These are phyloP conservation scores for Donacobius atricapilla DNA, from an alignment of 2,113 vertebrate genomes.

Conservation along the genomic window DNA sequence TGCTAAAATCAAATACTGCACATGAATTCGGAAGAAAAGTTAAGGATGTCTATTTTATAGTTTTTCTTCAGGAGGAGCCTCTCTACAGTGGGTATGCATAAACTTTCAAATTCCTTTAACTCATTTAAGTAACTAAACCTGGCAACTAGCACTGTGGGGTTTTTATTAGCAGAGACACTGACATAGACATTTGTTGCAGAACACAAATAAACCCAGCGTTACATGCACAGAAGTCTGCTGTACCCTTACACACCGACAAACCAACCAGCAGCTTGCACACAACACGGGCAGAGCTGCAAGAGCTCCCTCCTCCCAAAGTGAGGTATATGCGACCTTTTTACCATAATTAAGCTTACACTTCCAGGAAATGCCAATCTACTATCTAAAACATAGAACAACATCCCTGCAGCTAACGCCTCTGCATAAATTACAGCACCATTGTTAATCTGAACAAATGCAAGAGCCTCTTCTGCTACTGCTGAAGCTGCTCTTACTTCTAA, in stretches of 20 bases:
- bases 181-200: not conserved
- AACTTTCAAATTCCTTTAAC: not conserved
- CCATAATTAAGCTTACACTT: not conserved
- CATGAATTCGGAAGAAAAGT: not conserved
- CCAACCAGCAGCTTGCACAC: rapidly evolving
- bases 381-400: not conserved
- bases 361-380: not conserved
- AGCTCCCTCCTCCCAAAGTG: not conserved
- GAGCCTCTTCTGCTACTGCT: not conserved
- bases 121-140: not conserved
- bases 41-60: not conserved
- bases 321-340: not conserved
- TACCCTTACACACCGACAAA: not conserved
- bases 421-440: not conserved
- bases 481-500: not conserved
- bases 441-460: not conserved
- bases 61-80: not conserved
- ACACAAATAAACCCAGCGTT: not conserved
- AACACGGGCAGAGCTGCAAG: not conserved
- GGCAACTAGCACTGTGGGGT: not conserved
- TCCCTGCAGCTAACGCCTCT: not conserved
- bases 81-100: not conserved
- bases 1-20: not conserved
- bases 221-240: not conserved
- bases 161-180: not conserved